A percentile compares a stretch with the other conserved stretches of the same genome.
Evolutionary conservation across 2,797 vertebrate genomes (phyloP).

Genomic region (Acipenser oxyrinchus): DNA sequence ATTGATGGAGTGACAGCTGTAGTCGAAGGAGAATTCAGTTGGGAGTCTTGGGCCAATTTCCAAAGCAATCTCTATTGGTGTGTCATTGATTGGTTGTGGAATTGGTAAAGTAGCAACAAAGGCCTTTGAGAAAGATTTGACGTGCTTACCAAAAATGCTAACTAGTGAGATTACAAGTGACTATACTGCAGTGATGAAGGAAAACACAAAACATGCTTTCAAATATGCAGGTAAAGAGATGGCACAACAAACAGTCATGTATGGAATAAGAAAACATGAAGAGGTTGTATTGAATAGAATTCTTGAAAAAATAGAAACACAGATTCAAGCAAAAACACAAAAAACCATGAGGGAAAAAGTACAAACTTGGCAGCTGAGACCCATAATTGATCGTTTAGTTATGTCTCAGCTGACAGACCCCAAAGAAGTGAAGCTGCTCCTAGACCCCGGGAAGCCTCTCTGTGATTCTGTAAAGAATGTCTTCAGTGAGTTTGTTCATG

Average conservation of each 20-base stretch:
- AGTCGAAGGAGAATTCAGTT: slow-evolving; percentile 32
- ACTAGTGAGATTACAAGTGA: background rate
- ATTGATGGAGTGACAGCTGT: slow-evolving; percentile 20
- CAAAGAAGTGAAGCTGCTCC: too few species aligned
- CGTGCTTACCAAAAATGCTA: slow-evolving; percentile 12
- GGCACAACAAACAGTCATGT: background rate
- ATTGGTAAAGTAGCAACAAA: slow-evolving; percentile 10
- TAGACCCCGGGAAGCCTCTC: too few species aligned
- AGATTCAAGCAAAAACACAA: too few species aligned
- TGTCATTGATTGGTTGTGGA: slow-evolving; percentile 17
- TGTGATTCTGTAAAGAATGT: too few species aligned
- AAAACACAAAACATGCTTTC: slow-evolving; percentile 14
- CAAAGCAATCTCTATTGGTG: slow-evolving; percentile 15
- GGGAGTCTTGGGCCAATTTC: slow-evolving; percentile 17
- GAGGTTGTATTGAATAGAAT: background rate
- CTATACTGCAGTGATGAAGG: background rate
- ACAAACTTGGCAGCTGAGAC: too few species aligned
- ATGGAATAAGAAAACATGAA: slow-evolving; percentile 9
- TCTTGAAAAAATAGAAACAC: too few species aligned
- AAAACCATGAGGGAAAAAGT: too few species aligned
- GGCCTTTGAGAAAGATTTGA: slow-evolving; percentile 9
- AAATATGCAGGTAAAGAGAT: slow-evolving; percentile 5
- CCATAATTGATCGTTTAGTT: too few species aligned
- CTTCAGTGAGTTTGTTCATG: background rate
- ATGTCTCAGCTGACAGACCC: too few species aligned